Percentiles rank a stretch among this genome's conserved stretches.
These are phyloP conservation scores for Hyles vespertilio DNA, from an alignment of 1,140 invertebrate genomes.

Conservation along the genomic window DNA sequence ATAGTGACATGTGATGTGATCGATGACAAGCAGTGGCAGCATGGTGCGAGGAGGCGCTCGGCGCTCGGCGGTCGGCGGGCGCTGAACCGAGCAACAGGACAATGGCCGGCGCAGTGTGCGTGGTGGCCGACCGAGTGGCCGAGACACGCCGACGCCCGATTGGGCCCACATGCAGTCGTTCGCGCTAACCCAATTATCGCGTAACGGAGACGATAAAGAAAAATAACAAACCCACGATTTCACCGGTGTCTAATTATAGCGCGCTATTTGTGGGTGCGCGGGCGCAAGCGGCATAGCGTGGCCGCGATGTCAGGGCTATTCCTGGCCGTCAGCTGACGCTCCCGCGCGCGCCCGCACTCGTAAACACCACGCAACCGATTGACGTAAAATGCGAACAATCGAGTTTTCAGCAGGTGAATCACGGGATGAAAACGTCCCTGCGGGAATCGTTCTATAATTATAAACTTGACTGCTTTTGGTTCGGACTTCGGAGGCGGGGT, in stretches of 20 bases:
- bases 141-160: slow-evolving; percentile 69
- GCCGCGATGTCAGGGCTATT: slow-evolving; percentile 73
- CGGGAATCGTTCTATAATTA: slow-evolving; percentile 59
- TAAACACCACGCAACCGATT: slow-evolving; percentile 72
- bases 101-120: slow-evolving; percentile 25
- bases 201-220: slow-evolving; percentile 74
- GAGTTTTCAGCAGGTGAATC: slow-evolving; percentile 72
- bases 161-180: slow-evolving; percentile 64
- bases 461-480: slow-evolving; percentile 70
- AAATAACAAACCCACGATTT: slow-evolving; percentile 76
- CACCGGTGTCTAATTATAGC: slow-evolving; percentile 72
- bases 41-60: too few species aligned
- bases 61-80: slow-evolving; percentile 9
- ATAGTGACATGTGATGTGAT: too few species aligned
- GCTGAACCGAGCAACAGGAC: slow-evolving; percentile 22
- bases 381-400: slow-evolving; percentile 73
- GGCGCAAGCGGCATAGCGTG: slow-evolving; percentile 68
- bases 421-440: slow-evolving; percentile 65
- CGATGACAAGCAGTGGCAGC: too few species aligned
- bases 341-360: slow-evolving; percentile 47
- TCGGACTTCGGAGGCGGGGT: slow-evolving; percentile 66
- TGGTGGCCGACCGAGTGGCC: slow-evolving; percentile 21
- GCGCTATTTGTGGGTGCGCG: slow-evolving; percentile 71
- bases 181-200: slow-evolving; percentile 72
- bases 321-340: slow-evolving; percentile 72